Conservation (phyloP, 2,113 vertebrate species). For the Psephotus haematonotus region DNA sequence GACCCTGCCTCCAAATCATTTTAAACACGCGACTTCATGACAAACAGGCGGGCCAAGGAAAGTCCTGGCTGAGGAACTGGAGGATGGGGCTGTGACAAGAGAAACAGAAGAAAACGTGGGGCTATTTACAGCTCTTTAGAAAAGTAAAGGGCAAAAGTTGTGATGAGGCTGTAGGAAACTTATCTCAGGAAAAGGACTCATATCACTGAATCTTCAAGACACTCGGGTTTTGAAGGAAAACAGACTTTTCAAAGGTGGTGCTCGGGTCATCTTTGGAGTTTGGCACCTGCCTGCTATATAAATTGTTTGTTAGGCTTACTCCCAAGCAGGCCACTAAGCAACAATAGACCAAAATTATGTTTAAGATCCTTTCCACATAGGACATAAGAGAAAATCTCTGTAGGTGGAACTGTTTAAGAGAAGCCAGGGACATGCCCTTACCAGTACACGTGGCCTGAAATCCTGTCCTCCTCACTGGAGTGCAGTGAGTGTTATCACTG, state of each 20-base stretch:
- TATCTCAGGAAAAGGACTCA: background rate
- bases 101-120: background rate
- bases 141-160: background rate
- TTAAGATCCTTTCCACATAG: background rate
- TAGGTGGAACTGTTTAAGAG: background rate
- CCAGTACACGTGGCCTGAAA: background rate
- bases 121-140: background rate
- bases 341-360: background rate
- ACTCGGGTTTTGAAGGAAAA: background rate
- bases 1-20: background rate
- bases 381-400: background rate
- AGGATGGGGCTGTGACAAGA: background rate
- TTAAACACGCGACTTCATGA: background rate
- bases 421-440: background rate
- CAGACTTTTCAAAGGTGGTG: background rate
- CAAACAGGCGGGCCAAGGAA: background rate
- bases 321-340: background rate
- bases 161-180: background rate
- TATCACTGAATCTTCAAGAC: background rate
- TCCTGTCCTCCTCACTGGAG: background rate
- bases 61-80: background rate
- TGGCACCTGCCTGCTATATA: background rate
- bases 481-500: background rate
- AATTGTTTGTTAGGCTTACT: background rate
- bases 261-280: background rate